Conservation (phyloP, 2,888 invertebrate species). For the Oeneis ivallda region DNA sequence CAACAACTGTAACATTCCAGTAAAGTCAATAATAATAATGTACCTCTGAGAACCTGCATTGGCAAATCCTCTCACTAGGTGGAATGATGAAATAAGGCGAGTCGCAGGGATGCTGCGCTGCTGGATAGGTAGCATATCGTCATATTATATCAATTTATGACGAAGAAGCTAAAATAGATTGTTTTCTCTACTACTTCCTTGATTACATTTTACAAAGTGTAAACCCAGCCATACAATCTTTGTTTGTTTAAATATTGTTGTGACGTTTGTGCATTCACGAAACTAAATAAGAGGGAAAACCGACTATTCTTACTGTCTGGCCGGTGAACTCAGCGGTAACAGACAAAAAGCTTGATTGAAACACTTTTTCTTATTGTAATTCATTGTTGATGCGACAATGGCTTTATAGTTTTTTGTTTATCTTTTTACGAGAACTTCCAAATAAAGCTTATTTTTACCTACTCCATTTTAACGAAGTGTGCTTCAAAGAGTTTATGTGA, state of each 20-base stretch:
- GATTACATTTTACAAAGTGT: too few relatives aligned
- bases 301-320: constrained; percentile 64
- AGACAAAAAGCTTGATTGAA: constrained; percentile 44
- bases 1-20: not conserved
- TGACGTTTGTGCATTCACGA: constrained; percentile 34
- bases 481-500: not conserved
- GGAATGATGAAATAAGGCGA: too few relatives aligned
- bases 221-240: not conserved
- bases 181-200: too few relatives aligned
- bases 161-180: too few relatives aligned
- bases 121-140: too few relatives aligned
- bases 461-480: not conserved
- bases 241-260: constrained; percentile 9
- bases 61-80: too few relatives aligned
- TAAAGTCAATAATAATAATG: too few relatives aligned
- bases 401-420: constrained; percentile 2
- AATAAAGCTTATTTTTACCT: not conserved
- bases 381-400: constrained; percentile 17
- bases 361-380: constrained; percentile 22
- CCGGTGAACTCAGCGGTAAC: constrained; percentile 56
- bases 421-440: not conserved
- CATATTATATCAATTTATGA: too few relatives aligned
- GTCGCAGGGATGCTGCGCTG: too few relatives aligned
- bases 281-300: constrained; percentile 36
- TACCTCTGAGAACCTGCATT: too few relatives aligned